Evolutionary conservation across 2,113 vertebrate species (phyloP).

Genomic region (Scomber scombrus): DNA sequence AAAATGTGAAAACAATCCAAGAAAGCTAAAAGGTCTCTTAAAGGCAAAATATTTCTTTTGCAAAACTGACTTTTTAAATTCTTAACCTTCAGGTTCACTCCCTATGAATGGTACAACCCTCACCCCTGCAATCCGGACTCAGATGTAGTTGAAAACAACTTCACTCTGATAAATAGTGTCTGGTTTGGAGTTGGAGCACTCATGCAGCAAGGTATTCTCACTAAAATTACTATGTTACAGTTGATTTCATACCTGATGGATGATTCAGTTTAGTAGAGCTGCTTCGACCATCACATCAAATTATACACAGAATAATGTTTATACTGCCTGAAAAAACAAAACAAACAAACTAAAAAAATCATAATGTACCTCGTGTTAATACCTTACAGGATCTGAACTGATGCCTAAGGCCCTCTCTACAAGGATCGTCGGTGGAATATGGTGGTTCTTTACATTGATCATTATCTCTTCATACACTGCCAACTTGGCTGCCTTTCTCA

Average conservation of each 20-base stretch:
- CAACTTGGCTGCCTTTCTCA: conserved; percentile 98
- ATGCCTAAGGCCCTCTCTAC: conserved; percentile 99
- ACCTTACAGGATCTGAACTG: conserved; percentile 93
- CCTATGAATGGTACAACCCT: conserved; percentile 99
- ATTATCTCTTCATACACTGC: conserved; percentile 99
- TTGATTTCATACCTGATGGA: conserved; percentile 1
- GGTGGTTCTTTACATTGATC: conserved; percentile 99
- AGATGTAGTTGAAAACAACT: conserved; percentile 99
- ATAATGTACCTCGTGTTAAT: conserved; percentile 56
- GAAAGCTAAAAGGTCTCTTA: too few species aligned
- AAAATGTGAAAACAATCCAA: too few species aligned
- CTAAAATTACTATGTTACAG: neutral
- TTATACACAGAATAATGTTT: neutral
- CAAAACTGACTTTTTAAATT: conserved; percentile 30
- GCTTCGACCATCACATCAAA: neutral
- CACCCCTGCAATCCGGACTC: conserved; percentile 99
- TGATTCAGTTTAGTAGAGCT: neutral
- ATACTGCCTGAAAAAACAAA: neutral
- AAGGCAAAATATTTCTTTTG: neutral
- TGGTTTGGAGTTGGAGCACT: conserved; percentile 99
- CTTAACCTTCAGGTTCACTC: conserved; percentile 92
- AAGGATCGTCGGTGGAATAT: conserved; percentile 98
- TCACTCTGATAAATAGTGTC: conserved; percentile 98
- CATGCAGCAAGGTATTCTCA: conserved; percentile 96
- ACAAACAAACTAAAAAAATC: neutral